Base-by-base conservation (phyloP, 2,888 invertebrate genomes). In the Arrhopalites spinosus region DNA sequence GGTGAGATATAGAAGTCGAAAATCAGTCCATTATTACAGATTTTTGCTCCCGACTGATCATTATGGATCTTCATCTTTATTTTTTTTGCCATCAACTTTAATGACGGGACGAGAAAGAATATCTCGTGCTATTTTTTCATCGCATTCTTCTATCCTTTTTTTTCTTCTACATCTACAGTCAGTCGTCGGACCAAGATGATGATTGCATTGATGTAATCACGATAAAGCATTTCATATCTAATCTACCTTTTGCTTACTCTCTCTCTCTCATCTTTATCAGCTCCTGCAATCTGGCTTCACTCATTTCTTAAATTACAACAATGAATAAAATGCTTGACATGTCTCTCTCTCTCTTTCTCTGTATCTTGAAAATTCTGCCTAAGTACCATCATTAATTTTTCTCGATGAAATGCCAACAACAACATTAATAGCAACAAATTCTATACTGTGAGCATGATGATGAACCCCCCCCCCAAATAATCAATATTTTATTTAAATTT, bases 11-110 rank as follows among this genome's bases (percentile, higher is more conserved):
- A 25, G 53, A 70, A 73, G 71, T 67, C 68, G 74, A 72, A 75
- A 77, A 77, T 73, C 73, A 75, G 75, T 76, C 72, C 74, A 75
- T 78, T 78, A 77, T 77, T 75, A 76, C 74, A 78, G 75, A 77
- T 75, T 78, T 73, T 73, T 77, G 69, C 71, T 74, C 72, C 74
- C 36, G 63, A 67, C 69, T 76, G 74, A 77, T 77, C 75, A 76
- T 74, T 75, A 75, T 75, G 75, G 75, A 78, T 73, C 74, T 70
- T 72, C 74, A 78, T 78, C 70, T 74, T 70, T 63, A 29, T n/a
- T n/a, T 61, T 64, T 77, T 73, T 70, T 64, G 74, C 76, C 74
- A 76, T 76, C 77, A 75, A 75, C 73, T 77, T 78, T 77, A 78
- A 77, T 77, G 75, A 76, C 72, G 74, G 69, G 72, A 61, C 59